These are phyloP conservation scores for Philotrypesis tridentata DNA, from an alignment of 1,140 invertebrate species.

Conservation along the genomic window DNA sequence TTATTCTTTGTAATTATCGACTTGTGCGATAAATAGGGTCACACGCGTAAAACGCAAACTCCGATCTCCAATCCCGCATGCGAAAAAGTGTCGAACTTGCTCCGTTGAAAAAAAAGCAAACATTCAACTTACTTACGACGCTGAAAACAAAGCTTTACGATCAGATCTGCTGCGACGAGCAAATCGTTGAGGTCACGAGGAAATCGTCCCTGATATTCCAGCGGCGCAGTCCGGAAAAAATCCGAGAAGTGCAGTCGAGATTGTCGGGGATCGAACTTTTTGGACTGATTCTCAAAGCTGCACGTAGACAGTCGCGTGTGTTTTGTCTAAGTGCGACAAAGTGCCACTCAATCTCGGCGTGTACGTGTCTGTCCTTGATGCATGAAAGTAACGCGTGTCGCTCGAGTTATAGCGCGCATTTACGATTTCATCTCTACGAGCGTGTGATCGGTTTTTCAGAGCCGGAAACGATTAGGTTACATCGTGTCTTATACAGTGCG, in stretches of 20 bases:
- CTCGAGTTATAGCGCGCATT: neutral
- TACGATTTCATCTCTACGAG: constrained; percentile 8
- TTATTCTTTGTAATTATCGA: too few species aligned
- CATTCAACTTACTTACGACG: too few species aligned
- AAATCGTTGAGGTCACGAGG: neutral
- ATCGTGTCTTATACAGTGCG: too few species aligned
- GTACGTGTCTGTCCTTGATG: constrained; percentile 62
- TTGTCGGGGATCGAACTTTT: neutral
- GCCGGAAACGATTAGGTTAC: constrained; percentile 22
- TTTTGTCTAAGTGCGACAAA: constrained; percentile 31
- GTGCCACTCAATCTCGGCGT: constrained; percentile 59
- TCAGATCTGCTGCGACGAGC: too few species aligned
- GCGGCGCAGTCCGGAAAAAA: neutral
- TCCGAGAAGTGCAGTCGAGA: neutral
- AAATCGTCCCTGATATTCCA: neutral
- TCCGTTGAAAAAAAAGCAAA: too few species aligned
- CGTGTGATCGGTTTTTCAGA: neutral
- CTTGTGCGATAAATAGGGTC: too few species aligned
- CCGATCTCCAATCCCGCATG: too few species aligned
- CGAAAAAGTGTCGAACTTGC: too few species aligned
- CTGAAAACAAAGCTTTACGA: too few species aligned
- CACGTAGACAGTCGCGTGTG: neutral
- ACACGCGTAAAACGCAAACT: too few species aligned
- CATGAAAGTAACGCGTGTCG: constrained; percentile 62
- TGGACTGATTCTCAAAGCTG: constrained; percentile 7